Evolutionary conservation across 2,113 vertebrate genomes (phyloP), one percentile per base, ranked within the genome.

Genomic region (Halichoeres trimaculatus): DNA sequence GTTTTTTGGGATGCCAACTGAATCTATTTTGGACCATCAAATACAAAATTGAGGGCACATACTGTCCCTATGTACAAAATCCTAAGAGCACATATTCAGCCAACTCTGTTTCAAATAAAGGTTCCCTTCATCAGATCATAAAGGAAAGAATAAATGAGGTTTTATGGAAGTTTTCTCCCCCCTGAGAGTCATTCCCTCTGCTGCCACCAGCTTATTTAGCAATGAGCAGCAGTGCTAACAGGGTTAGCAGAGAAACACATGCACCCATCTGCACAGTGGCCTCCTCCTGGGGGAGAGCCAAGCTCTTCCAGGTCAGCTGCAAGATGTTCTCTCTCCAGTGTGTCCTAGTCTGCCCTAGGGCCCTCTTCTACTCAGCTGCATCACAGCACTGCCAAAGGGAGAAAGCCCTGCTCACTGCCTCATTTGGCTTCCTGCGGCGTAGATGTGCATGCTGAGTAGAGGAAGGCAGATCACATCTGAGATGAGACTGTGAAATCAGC

Each of bases 281-380:
- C 22, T 83, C 70, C 76, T 75, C 53, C 41, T 78, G 71, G 63
- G 80, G 26, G 51, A 73, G 59, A 70, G 62, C 78, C 72, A 86
- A 70, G 10, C 53, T 70, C 83, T 75, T 84, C 38, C 66, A 80
- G 79, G 83, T 89, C 73, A 86, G 65, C 55, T 75, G 47, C 54
- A 23, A 62, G 59, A 68, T 41, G 60, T 71, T 59, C 54, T 62
- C 55, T 81, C 26, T 53, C 40, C n/a, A 79, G 57, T 4, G 36
- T 74, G 74, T 64, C 54, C 35, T 57, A 12, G 40, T 36, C 14
- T 69, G 79, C 62, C 75, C 70, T 20, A 10, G 36, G 65, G 38
- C 70, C 51, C 61, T 53, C n/a, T 63, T 36, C 48, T 26, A 22
- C 48, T 67, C 45, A 43, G 55, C 41, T 53, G 24, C 57, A 70